phyloP scores from a whole-genome alignment of 2,797 vertebrate genomes.

The Mormyrus hasselquistii region DNA sequence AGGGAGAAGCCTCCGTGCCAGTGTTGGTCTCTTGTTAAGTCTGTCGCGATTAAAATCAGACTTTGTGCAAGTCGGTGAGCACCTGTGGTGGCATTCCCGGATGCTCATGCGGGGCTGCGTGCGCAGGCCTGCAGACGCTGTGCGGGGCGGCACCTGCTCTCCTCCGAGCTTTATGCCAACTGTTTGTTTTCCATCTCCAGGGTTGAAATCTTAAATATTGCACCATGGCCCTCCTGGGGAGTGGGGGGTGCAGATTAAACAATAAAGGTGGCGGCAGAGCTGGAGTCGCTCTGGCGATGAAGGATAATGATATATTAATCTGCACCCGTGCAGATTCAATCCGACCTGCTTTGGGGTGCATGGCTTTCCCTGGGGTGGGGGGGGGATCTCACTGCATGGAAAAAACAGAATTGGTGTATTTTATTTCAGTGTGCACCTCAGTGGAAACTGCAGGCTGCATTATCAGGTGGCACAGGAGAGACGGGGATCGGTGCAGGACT shows the following conservation, averaged over 20 bases:
- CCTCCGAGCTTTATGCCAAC: conserved; percentile 65
- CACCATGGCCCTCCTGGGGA: conserved; percentile 45
- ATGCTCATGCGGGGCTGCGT: neutral
- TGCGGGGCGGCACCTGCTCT: conserved; percentile 41
- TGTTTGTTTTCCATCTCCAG: conserved; percentile 63
- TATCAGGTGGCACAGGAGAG: conserved; percentile 38
- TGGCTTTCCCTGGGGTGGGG: conserved; percentile 53
- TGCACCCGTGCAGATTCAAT: conserved; percentile 58
- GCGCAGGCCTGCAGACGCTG: conserved; percentile 9
- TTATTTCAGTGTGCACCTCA: conserved; percentile 23
- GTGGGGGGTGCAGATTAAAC: conserved; percentile 56
- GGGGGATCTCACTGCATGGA: conserved; percentile 60
- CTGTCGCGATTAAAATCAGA: conserved; percentile 61
- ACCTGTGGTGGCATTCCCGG: conserved; percentile 64
- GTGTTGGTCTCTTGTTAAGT: conserved; percentile 56
- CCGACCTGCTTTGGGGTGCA: conserved; percentile 55
- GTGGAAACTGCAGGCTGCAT: conserved; percentile 42
- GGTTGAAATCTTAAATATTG: conserved; percentile 53
- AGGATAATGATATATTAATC: conserved; percentile 85
- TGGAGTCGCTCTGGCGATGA: conserved; percentile 64
- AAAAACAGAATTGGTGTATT: conserved; percentile 51
- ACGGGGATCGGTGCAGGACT: conserved; percentile 38
- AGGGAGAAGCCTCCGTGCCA: conserved; percentile 53
- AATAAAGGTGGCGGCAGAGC: conserved; percentile 70
- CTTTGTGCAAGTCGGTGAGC: conserved; percentile 74